Percentiles rank a stretch among this genome's conserved stretches.
These are phyloP conservation scores for Pimephales promelas DNA, from an alignment of 2,113 vertebrate genomes.

Conservation along the genomic window DNA sequence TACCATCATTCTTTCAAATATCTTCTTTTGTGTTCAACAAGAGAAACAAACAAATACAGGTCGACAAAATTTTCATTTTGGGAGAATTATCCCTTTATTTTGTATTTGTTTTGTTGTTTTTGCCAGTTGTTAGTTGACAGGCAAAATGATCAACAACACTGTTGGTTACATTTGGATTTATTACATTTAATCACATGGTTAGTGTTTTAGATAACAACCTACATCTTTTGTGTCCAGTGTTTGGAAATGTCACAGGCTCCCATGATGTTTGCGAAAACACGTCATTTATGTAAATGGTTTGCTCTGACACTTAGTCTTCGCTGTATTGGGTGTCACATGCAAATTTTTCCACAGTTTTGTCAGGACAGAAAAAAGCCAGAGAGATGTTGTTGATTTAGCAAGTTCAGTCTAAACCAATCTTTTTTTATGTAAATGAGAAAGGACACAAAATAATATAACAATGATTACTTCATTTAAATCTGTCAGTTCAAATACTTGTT, in stretches of 20 bases:
- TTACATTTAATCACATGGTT: neutral
- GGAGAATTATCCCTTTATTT: too few species aligned
- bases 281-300: constrained; percentile 14
- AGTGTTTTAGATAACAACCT: neutral
- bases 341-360: neutral
- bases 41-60: too few species aligned
- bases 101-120: neutral
- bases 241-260: constrained; percentile 27
- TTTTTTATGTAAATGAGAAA: neutral
- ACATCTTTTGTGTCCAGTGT: constrained; percentile 8
- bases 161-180: constrained; percentile 14
- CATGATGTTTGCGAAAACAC: constrained; percentile 20
- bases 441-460: neutral
- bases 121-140: neutral
- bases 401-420: neutral
- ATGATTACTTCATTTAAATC: too few species aligned
- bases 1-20: too few species aligned
- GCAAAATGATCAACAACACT: constrained; percentile 3
- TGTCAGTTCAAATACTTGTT: too few species aligned
- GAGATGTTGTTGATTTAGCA: constrained; percentile 8
- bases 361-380: neutral
- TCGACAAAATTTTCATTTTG: too few species aligned
- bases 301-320: constrained; percentile 13
- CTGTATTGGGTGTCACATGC: constrained; percentile 17
- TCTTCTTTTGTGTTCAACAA: too few species aligned